Evolutionary conservation across 2,113 vertebrate genomes (phyloP), one percentile per base, ranked within the genome.

Genomic region (Mormyrus lacerda): DNA sequence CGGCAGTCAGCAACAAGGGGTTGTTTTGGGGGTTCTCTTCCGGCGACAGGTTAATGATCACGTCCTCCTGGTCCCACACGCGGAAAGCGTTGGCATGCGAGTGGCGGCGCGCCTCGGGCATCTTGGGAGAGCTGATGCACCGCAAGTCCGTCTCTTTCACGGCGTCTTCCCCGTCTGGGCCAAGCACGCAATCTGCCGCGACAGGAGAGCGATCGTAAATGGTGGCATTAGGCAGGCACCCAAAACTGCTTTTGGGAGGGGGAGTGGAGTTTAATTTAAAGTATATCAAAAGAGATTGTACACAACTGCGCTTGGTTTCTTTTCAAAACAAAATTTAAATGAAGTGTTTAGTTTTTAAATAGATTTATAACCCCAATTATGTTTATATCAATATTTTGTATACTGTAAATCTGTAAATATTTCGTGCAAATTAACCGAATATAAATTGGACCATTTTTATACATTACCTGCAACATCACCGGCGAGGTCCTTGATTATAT

Each of bases 401-500:
- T n/a, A n/a, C n/a, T n/a, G 5, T 45, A 13, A 11, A 47, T 45
- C 35, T 83, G 44, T 83, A 83, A 83, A 42, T 45, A 83, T 11
- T 47, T 45, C 79, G 21, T 47, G 42, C 82, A 84, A 47, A 45
- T n/a, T 10, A 84, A 42, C 9, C n/a, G 27, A 82, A 44, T 24
- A 44, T 82, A 19, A 82, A 4, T 6, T 2, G 42, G 1, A 44
- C 42, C 35, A 47, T 45, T 73, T 73, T 11, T 79, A 79, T 79
- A 42, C 73, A 84, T 84, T 53, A 96, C 96, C 97, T 94, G 95
- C 93, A 35, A 97, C 91, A 88, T 97, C 96, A 69, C 95, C 93
- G 69, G 94, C 93, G 55, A 97, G 94, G 91, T 97, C 96, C 92
- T 96, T 97, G 89, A 97, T 96, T 88, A 97, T 95, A 91, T 97